Conservation (phyloP, 2,888 invertebrate genomes). For the Ennomos erosarius region DNA sequence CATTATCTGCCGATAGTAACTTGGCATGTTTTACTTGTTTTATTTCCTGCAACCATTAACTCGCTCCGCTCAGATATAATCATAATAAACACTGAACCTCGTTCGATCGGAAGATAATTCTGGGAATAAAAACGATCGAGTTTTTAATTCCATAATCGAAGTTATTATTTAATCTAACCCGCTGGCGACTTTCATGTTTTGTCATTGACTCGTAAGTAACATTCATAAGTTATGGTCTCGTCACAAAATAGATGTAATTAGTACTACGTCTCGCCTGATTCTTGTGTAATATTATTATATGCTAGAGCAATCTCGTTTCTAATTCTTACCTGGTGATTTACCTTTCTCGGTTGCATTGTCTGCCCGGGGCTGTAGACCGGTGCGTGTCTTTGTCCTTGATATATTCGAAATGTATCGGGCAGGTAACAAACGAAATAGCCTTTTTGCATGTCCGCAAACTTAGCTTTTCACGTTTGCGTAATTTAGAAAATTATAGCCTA, state of each 20-base stretch:
- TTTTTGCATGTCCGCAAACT: conserved; percentile 37
- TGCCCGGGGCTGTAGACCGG: conserved; percentile 27
- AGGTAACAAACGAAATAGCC: conserved; percentile 33
- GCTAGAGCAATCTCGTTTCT: conserved; percentile 25
- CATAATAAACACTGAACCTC: conserved; percentile 41
- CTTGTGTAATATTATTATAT: conserved; percentile 28
- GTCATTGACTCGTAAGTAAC: no score
- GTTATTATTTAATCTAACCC: conserved; percentile 1
- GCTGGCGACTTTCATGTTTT: neutral
- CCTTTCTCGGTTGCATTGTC: conserved; percentile 25
- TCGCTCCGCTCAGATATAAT: conserved; percentile 41
- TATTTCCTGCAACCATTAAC: conserved; percentile 48
- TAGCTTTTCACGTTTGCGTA: conserved; percentile 32
- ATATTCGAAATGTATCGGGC: conserved; percentile 35
- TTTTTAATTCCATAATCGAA: conserved; percentile 29
- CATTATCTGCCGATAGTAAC: conserved; percentile 35
- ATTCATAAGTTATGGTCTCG: no score
- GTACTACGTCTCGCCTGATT: conserved; percentile 8
- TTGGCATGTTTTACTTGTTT: conserved; percentile 37
- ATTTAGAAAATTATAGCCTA: conserved; percentile 41
- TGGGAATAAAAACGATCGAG: conserved; percentile 33
- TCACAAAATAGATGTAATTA: no score
- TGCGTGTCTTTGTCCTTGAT: conserved; percentile 39
- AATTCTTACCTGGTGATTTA: conserved; percentile 35
- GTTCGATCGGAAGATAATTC: conserved; percentile 34